Conservation (phyloP, 2,113 vertebrate species). For the Passer domesticus region DNA sequence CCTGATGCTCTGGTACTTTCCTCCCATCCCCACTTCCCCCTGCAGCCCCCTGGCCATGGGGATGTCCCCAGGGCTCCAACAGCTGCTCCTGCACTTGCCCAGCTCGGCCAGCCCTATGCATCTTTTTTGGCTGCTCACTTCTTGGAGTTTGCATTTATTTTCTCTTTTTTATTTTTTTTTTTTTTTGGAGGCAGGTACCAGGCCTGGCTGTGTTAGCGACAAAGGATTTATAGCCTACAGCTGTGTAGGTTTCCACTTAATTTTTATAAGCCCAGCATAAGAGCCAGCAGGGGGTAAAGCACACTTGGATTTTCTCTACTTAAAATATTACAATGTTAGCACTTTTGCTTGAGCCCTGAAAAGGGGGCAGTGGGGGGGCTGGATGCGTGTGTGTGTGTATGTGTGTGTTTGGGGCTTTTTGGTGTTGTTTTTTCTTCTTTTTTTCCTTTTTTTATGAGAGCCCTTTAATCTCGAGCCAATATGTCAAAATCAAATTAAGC, state of each 20-base stretch:
- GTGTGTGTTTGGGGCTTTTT: conserved; percentile 37
- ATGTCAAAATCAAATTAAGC: conserved; percentile 75
- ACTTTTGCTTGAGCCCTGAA: conserved; percentile 71
- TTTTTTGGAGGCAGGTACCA: conserved; percentile 65
- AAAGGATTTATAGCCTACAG: conserved; percentile 83
- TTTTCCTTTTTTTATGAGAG: conserved; percentile 42
- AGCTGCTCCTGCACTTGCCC: background rate
- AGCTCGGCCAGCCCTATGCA: background rate
- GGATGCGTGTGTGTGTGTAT: background rate
- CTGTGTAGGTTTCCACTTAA: conserved; percentile 81
- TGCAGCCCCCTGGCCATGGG: background rate
- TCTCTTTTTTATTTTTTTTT: background rate
- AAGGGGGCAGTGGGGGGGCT: conserved; percentile 12
- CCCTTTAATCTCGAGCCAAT: conserved; percentile 75
- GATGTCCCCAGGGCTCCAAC: background rate
- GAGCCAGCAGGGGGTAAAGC: conserved; percentile 76
- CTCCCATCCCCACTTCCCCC: background rate
- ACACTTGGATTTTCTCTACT: conserved; percentile 81
- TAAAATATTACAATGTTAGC: conserved; percentile 78
- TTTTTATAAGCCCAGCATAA: conserved; percentile 80
- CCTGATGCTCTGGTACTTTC: conserved; percentile 36
- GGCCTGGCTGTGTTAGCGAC: conserved; percentile 60
- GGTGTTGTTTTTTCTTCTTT: background rate
- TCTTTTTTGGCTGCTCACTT: background rate
- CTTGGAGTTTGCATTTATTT: background rate